phyloP scores from a whole-genome alignment of 2,113 vertebrate genomes.

The Puntigrus tetrazona region DNA sequence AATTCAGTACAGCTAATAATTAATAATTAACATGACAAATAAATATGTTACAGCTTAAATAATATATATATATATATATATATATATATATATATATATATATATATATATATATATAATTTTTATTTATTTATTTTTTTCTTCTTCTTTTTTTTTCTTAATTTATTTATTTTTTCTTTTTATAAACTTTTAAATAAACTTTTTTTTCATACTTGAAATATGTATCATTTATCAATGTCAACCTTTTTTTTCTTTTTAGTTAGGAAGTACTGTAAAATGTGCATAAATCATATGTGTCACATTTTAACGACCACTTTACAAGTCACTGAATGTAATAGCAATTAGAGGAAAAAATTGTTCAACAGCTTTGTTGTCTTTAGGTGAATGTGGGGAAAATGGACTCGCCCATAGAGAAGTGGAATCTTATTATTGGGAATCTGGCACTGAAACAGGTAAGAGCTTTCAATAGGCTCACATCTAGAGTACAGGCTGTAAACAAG shows the following conservation, averaged over 20 bases:
- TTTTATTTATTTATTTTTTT: too few relatives aligned
- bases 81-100: too few relatives aligned
- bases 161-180: too few relatives aligned
- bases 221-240: background rate
- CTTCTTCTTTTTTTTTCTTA: too few relatives aligned
- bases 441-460: slow-evolving; percentile 91
- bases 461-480: background rate
- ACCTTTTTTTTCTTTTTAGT: background rate
- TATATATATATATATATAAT: too few relatives aligned
- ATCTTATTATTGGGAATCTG: slow-evolving; percentile 95
- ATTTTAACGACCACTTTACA: background rate
- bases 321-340: background rate
- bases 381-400: slow-evolving; percentile 98
- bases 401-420: slow-evolving; percentile 98
- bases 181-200: too few relatives aligned
- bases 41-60: background rate
- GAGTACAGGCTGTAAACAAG: background rate
- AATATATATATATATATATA: too few relatives aligned
- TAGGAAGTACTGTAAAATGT: background rate
- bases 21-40: background rate
- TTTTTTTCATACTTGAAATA: background rate
- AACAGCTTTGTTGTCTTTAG: slow-evolving; percentile 64
- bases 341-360: background rate
- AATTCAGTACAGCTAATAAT: background rate
- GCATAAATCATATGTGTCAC: background rate